Evolutionary conservation across 1,140 invertebrate species (phyloP).

Genomic region (Chironomus striatipennis): DNA sequence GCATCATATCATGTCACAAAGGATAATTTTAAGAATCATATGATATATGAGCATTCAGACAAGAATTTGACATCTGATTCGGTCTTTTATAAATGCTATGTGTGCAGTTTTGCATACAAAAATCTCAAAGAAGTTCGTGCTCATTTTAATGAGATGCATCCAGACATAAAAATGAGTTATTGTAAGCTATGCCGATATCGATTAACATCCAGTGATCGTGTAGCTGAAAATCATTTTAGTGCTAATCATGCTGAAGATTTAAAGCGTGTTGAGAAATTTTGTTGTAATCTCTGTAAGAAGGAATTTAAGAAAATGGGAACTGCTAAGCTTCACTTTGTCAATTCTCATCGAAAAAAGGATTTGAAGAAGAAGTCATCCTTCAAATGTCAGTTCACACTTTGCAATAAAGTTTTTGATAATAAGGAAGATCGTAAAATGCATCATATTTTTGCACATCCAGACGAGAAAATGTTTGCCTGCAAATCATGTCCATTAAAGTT

Average conservation of each 20-base stretch:
- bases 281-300: not conserved
- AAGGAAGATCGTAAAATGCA: slow-evolving; percentile 16
- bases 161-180: not conserved
- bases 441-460: not conserved
- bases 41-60: not conserved
- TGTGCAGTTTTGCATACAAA: not conserved
- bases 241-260: not conserved
- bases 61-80: not conserved
- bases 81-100: not conserved
- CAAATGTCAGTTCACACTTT: not conserved
- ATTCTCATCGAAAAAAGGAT: not conserved
- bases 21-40: not conserved
- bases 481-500: not conserved
- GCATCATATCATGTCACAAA: not conserved
- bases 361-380: not conserved
- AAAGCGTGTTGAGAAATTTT: not conserved
- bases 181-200: not conserved
- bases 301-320: not conserved
- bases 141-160: not conserved
- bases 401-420: not conserved
- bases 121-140: not conserved
- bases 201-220: not conserved
- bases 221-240: not conserved
- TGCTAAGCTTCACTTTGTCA: not conserved
- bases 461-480: not conserved